Conservation (phyloP, 2,888 invertebrate genomes). For the Sericinus montela region DNA sequence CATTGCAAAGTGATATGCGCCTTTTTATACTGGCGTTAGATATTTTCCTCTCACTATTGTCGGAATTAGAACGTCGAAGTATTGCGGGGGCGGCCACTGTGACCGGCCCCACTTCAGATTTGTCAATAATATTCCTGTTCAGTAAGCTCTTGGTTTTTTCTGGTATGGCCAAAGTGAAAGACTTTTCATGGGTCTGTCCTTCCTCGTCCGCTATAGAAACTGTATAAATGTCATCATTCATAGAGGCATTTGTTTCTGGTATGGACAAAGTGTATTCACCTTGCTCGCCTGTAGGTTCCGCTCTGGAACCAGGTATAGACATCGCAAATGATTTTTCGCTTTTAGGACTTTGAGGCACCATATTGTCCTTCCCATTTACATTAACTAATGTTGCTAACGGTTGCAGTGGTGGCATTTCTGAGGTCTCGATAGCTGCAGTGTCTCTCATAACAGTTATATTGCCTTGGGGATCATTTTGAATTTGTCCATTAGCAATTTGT, state of each 20-base stretch:
- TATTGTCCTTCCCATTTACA: constrained; percentile 56
- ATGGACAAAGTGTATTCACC: constrained; percentile 73
- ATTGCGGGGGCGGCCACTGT: constrained; percentile 68
- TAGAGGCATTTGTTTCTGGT: constrained; percentile 71
- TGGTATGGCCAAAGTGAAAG: constrained; percentile 68
- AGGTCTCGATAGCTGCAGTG: constrained; percentile 42
- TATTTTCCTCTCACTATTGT: constrained; percentile 64
- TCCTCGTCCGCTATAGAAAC: constrained; percentile 74
- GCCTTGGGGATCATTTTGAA: constrained; percentile 80
- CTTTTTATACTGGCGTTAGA: constrained; percentile 56
- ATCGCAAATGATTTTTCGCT: constrained; percentile 59
- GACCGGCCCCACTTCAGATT: constrained; percentile 42
- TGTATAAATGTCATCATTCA: constrained; percentile 76
- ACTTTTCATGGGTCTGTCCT: constrained; percentile 57
- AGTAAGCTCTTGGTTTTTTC: constrained; percentile 69
- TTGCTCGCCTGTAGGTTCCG: constrained; percentile 70
- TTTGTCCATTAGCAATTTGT: constrained; percentile 83
- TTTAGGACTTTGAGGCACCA: constrained; percentile 47
- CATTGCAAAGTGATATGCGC: constrained; percentile 65
- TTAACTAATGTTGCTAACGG: constrained; percentile 53
- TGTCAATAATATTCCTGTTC: constrained; percentile 57
- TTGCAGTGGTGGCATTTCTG: constrained; percentile 67
- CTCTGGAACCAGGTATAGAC: constrained; percentile 68
- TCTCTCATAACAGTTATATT: constrained; percentile 81
- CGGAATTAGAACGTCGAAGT: constrained; percentile 69